A percentile compares a stretch with the other conserved stretches of the same genome.
These are phyloP conservation scores for Clepsis dumicolana DNA, from an alignment of 2,888 invertebrate species.

Conservation along the genomic window DNA sequence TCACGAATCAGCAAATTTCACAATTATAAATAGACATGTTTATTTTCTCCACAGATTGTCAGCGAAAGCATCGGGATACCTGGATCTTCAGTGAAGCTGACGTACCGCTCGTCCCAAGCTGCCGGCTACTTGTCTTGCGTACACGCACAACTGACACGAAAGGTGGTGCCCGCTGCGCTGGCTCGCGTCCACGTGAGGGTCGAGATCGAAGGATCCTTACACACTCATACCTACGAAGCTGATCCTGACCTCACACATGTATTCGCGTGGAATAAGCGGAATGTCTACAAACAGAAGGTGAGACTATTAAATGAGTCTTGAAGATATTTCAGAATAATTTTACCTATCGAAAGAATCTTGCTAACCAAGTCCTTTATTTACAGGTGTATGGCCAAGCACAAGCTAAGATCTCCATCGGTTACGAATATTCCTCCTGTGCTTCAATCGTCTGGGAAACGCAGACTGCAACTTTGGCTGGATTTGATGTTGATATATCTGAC, in stretches of 20 bases:
- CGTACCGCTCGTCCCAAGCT: constrained; percentile 98
- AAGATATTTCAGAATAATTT: background rate
- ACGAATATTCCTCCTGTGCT: constrained; percentile 95
- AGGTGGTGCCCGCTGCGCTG: constrained; percentile 91
- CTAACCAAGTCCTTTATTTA: constrained; percentile 52
- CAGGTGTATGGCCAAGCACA: constrained; percentile 93
- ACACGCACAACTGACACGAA: constrained; percentile 94
- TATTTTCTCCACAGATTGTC: constrained; percentile 90
- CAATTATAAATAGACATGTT: background rate
- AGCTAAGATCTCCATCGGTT: constrained; percentile 96
- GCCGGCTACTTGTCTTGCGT: constrained; percentile 97
- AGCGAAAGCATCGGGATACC: constrained; percentile 98
- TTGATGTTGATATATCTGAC: constrained; percentile 98
- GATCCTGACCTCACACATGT: constrained; percentile 98
- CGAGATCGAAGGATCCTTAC: constrained; percentile 96
- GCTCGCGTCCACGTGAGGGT: constrained; percentile 96
- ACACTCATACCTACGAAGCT: constrained; percentile 97
- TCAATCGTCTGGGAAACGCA: constrained; percentile 98
- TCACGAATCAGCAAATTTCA: background rate
- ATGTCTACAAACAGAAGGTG: constrained; percentile 98
- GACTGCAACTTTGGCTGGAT: constrained; percentile 97
- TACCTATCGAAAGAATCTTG: background rate
- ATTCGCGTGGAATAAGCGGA: constrained; percentile 99
- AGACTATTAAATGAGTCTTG: background rate
- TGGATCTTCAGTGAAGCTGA: constrained; percentile 96